Conservation (phyloP, 2,888 invertebrate species). For the Andrena hattorfiana region DNA sequence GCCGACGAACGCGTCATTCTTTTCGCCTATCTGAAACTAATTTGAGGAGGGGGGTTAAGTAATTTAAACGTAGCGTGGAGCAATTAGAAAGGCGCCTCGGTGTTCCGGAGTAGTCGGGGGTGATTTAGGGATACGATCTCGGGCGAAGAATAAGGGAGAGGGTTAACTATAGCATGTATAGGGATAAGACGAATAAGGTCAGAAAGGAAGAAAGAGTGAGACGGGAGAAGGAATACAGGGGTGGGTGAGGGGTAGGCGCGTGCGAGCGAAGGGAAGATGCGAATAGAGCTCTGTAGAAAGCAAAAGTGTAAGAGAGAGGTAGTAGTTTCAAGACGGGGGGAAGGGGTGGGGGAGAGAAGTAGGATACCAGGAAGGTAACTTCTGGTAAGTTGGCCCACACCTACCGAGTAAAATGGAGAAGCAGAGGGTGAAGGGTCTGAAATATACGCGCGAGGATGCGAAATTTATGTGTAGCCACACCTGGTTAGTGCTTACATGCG, state of each 20-base stretch:
- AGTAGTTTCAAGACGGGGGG: constrained; percentile 13
- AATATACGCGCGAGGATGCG: constrained; percentile 83
- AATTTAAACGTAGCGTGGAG: constrained; percentile 83
- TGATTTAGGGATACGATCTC: constrained; percentile 82
- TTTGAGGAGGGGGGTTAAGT: constrained; percentile 80
- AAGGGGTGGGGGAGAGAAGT: constrained; percentile 47
- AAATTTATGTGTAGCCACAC: constrained; percentile 85
- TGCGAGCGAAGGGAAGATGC: constrained; percentile 8
- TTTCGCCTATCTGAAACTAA: constrained; percentile 83
- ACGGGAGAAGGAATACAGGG: constrained; percentile 15
- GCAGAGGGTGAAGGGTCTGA: constrained; percentile 76
- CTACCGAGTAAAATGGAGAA: constrained; percentile 75
- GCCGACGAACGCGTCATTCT: constrained; percentile 78
- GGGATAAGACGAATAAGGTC: constrained; percentile 63
- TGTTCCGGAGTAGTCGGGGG: constrained; percentile 76
- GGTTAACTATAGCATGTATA: constrained; percentile 68
- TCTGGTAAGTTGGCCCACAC: constrained; percentile 79
- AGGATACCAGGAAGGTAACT: constrained; percentile 80
- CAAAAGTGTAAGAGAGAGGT: constrained; percentile 54
- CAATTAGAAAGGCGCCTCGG: constrained; percentile 82
- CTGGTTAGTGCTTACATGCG: constrained; percentile 84
- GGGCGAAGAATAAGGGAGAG: constrained; percentile 79
- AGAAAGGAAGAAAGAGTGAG: constrained; percentile 30
- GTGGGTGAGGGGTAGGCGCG: background rate
- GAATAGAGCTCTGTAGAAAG: constrained; percentile 51